Evolutionary conservation across 2,797 vertebrate genomes (phyloP), one percentile per base, ranked within the genome.

Genomic region (Esox masquinongy): DNA sequence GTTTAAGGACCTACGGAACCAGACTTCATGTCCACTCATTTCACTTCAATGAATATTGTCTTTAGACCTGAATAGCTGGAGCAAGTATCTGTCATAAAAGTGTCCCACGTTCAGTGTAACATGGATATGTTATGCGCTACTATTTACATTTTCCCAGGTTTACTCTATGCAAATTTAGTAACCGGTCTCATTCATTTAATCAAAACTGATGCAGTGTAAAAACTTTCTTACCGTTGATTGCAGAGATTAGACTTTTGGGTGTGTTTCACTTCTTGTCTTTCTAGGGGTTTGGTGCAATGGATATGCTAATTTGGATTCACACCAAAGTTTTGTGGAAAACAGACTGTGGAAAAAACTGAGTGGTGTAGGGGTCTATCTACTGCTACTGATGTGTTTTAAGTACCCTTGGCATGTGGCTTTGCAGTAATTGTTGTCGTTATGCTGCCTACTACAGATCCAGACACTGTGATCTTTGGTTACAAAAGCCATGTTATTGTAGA

Each of bases 371-470:
- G 43, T 77, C 74, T 82, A 81, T 84, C 74, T 82, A 80, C 83
- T 82, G 56, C 75, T 68, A 71, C 76, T 82, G 75, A 68, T 81
- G 82, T 83, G 47, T 76, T 82, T 85, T 86, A 82, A 86, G 83
- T 80, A 72, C 84, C 72, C 2, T 68, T 75, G 83, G 80, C 63
- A 80, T 76, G 76, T 69, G 70, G 75, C 76, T 76, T 82, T 77
- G 72, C 83, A 74, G 76, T 79, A 75, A 80, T 91, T 88, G 86
- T 84, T 83, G 91, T 91, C 86, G 86, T 89, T 90, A 88, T 89
- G 84, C 85, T 79, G 78, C 67, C 72, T 86, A 83, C 83, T 78
- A 79, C 78, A 80, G 82, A 88, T 87, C 84, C 84, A 89, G 82
- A 87, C 84, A 79, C 72, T 59, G 63, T 64, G 72, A 77, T 90